Conservation (phyloP, 2,888 invertebrate genomes). For the Tortricodes alternella region DNA sequence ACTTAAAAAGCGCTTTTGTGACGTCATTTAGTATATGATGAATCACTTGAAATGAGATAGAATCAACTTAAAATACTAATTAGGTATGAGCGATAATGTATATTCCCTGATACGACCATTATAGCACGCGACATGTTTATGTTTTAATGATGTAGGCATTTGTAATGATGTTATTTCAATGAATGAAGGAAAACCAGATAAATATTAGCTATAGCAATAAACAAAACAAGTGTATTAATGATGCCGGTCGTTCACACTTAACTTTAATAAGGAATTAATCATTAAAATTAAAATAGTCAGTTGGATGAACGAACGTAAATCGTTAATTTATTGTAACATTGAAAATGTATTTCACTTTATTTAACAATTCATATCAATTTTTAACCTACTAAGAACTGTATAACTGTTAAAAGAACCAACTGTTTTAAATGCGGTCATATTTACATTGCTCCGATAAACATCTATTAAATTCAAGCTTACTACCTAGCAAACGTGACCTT, state of each 20-base stretch:
- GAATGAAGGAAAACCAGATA: slow-evolving; percentile 30
- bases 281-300: background rate
- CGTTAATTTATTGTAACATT: too few species aligned
- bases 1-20: background rate
- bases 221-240: slow-evolving; percentile 36
- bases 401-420: background rate
- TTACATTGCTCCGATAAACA: background rate
- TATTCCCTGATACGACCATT: slow-evolving; percentile 33
- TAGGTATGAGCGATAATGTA: slow-evolving; percentile 7
- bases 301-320: too few species aligned
- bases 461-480: background rate
- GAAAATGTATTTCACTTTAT: too few species aligned
- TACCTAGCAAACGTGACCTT: slow-evolving; percentile 2
- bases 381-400: background rate
- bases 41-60: slow-evolving; percentile 20
- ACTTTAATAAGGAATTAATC: slow-evolving; percentile 11
- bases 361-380: too few species aligned
- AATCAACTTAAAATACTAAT: slow-evolving; percentile 12
- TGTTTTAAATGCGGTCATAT: background rate
- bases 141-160: slow-evolving; percentile 26
- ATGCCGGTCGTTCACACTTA: slow-evolving; percentile 52
- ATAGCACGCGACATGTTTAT: slow-evolving; percentile 43
- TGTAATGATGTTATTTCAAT: slow-evolving; percentile 24
- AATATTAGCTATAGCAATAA: slow-evolving; percentile 5
- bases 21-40: slow-evolving; percentile 2